These are phyloP conservation scores for Lacerta viridis DNA, from an alignment of 2,797 vertebrate species.

Conservation along the genomic window DNA sequence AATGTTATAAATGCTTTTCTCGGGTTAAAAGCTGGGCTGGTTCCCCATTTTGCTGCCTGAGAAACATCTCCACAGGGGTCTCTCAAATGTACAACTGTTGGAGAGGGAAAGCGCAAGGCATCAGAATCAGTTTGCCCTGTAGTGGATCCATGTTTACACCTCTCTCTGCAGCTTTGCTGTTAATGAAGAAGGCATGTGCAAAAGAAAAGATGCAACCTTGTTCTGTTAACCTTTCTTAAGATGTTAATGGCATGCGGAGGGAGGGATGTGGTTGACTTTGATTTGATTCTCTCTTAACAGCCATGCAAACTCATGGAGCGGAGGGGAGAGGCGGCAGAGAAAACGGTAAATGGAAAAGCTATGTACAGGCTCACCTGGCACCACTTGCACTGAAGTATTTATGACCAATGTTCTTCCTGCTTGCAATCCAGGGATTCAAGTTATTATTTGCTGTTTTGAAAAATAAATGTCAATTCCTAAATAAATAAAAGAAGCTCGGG, in stretches of 20 bases:
- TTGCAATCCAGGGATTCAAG: slow-evolving; percentile 49
- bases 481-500: slow-evolving; percentile 69
- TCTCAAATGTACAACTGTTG: neutral
- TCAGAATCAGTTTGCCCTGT: neutral
- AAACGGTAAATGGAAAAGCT: slow-evolving; percentile 69
- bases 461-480: slow-evolving; percentile 68
- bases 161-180: neutral
- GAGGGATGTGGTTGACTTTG: neutral
- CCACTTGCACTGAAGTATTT: slow-evolving; percentile 68
- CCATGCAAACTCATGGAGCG: slow-evolving; percentile 1
- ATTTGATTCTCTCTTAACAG: slow-evolving; percentile 25
- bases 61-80: slow-evolving; percentile 51
- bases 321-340: neutral
- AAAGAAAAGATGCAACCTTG: neutral
- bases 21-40: neutral
- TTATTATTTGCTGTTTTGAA: slow-evolving; percentile 70
- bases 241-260: neutral
- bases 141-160: neutral
- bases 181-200: neutral
- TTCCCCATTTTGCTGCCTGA: slow-evolving; percentile 42
- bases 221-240: fast-evolving
- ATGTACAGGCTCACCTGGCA: slow-evolving; percentile 66
- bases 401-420: slow-evolving; percentile 55
- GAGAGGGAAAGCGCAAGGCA: slow-evolving; percentile 1
- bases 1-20: slow-evolving; percentile 39